These are phyloP conservation scores for Manduca sexta DNA, from an alignment of 1,140 invertebrate species.

Conservation along the genomic window DNA sequence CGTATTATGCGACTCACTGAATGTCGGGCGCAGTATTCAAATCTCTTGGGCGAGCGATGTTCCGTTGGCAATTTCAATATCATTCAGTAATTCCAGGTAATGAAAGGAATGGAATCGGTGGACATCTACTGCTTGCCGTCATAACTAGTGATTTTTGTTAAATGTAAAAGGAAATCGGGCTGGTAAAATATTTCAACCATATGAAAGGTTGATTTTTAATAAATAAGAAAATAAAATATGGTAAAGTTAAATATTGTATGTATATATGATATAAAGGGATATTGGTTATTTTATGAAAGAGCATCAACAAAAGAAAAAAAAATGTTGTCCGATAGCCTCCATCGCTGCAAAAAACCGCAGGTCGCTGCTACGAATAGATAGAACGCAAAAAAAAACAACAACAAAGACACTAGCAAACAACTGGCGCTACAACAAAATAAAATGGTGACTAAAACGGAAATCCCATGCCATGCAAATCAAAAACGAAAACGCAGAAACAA, in stretches of 20 bases:
- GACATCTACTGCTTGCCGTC: too few relatives aligned
- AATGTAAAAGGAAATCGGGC: too few relatives aligned
- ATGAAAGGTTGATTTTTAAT: too few relatives aligned
- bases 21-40: constrained; percentile 24
- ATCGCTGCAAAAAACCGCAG: constrained; percentile 3
- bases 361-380: constrained; percentile 15
- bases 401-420: constrained; percentile 45
- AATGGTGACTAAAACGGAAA: constrained; percentile 42
- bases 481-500: constrained; percentile 25
- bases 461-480: constrained; percentile 60
- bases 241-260: too few relatives aligned
- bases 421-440: constrained; percentile 34
- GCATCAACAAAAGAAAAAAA: too few relatives aligned
- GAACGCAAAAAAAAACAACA: constrained; percentile 30
- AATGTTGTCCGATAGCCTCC: not conserved
- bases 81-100: not conserved
- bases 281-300: too few relatives aligned
- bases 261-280: too few relatives aligned
- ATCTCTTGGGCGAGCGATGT: constrained; percentile 18
- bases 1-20: constrained; percentile 32
- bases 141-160: too few relatives aligned
- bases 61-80: constrained; percentile 22
- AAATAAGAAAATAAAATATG: too few relatives aligned
- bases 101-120: too few relatives aligned
- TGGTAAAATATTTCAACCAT: too few relatives aligned